Evolutionary conservation across 2,113 vertebrate genomes (phyloP).

Genomic region (Rhynchopsitta pachyrhyncha): DNA sequence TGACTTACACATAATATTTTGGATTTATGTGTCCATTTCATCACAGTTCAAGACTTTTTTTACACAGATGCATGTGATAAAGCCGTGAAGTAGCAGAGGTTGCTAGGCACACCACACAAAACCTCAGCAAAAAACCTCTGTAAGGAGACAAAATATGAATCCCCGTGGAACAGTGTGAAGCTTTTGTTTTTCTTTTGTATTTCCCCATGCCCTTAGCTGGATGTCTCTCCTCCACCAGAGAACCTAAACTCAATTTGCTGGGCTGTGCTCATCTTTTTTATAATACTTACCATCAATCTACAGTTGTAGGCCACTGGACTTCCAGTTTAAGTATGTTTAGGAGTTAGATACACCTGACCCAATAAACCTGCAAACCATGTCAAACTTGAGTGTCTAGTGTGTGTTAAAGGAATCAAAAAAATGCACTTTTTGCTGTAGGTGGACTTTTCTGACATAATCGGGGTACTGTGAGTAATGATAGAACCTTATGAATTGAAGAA

Average conservation of each 20-base stretch:
- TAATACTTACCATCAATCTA: not conserved
- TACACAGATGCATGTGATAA: rapidly evolving
- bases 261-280: not conserved
- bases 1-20: not conserved
- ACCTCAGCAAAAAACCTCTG: not conserved
- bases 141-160: not conserved
- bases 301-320: not conserved
- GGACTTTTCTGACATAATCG: not conserved
- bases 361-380: not conserved
- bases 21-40: not conserved
- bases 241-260: not conserved
- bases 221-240: not conserved
- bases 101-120: not conserved
- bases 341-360: not conserved
- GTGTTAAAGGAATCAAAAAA: not conserved
- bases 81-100: not conserved
- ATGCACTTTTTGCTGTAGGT: not conserved
- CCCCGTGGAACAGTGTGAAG: not conserved
- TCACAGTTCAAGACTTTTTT: not conserved
- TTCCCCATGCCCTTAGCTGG: not conserved
- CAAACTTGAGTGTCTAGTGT: not conserved
- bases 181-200: not conserved
- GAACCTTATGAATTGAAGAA: not conserved
- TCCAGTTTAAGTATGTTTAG: not conserved
- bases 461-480: not conserved